Evolutionary conservation across 2,113 vertebrate genomes (phyloP).

Genomic region (Ramphastos sulfuratus): DNA sequence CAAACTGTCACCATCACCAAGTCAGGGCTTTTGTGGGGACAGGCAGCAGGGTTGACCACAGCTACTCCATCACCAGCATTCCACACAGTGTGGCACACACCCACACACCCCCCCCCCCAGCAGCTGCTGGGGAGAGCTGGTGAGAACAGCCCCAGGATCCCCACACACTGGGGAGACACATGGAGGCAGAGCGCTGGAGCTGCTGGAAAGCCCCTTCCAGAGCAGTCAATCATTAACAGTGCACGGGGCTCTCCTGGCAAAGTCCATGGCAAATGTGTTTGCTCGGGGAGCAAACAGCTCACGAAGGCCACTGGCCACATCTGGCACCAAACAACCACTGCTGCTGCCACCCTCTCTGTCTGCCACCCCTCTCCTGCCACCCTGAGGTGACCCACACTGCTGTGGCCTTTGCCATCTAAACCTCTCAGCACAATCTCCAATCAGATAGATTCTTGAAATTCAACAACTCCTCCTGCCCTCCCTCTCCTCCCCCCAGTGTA

Average conservation of each 20-base stretch:
- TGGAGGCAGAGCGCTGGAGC: not conserved
- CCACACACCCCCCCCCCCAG: not conserved
- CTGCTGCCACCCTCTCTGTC: not conserved
- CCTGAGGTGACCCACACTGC: not conserved
- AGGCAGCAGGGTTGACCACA: too few relatives aligned
- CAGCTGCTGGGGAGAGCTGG: rapidly evolving
- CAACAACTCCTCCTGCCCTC: not conserved
- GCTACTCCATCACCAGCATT: not conserved
- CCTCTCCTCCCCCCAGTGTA: rapidly evolving
- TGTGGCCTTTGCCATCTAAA: not conserved
- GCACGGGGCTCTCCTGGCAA: not conserved
- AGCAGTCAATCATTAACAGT: slow-evolving; percentile 66
- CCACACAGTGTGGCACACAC: not conserved
- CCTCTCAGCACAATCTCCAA: not conserved
- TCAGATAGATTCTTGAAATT: not conserved
- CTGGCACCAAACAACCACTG: not conserved
- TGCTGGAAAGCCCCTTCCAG: not conserved
- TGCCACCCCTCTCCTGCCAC: not conserved
- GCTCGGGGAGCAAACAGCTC: not conserved
- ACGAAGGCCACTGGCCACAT: not conserved
- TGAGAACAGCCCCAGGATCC: not conserved
- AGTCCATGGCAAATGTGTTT: slow-evolving; percentile 37
- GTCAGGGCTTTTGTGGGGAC: not conserved
- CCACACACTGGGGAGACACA: rapidly evolving
- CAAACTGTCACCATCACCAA: not conserved